Evolutionary conservation across 2,888 invertebrate genomes (phyloP), one percentile per base, ranked within the genome.

Genomic region (Lithophane socia): DNA sequence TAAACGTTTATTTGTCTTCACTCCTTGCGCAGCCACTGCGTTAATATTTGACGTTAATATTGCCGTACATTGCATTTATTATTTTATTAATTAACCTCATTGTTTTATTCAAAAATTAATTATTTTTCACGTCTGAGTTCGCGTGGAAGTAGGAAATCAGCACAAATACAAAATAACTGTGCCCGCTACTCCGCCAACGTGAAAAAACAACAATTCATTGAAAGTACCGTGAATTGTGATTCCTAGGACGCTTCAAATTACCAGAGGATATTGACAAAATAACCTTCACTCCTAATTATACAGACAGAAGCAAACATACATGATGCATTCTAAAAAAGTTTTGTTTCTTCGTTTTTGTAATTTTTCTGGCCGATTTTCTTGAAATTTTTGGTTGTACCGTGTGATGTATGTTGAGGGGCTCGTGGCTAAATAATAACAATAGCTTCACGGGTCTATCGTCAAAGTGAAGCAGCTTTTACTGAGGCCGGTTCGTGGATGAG

Each of bases 41-140:
- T 81, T 83, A 81, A 81, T 61, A 76, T 83, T 76, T n/a, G 24
- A 42, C 47, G 64, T 9, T 29, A 49, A 67, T 70, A 73, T 67
- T 73, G 49, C 29, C 69, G 54, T 80, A 80, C 58, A 64, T 58
- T 60, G 77, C 61, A 49, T 80, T 21, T 10, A 49, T 54, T 63
- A 56, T n/a, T 72, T 37, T 42, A 68, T 77, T 79, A 67, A 79
- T 8, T 65, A 24, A 52, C n/a, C 47, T 52, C 21, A 12, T n/a
- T 7, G n/a, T 47, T 79, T 60, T 47, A 37, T 42, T 54, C 13
- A n/a, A 42, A 56, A 21, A 44, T 7, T 18, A 9, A 16, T 65
- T 7, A 9, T n/a, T 54, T 54, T 42, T 29, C 16, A 5, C 1
- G 10, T 9, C 3, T 21, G 13, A 24, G 13, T 52, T 7, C n/a